A percentile compares a stretch with the other conserved stretches of the same genome.
phyloP scores from a whole-genome alignment of 2,797 vertebrate species.

The Darevskia mixta region DNA sequence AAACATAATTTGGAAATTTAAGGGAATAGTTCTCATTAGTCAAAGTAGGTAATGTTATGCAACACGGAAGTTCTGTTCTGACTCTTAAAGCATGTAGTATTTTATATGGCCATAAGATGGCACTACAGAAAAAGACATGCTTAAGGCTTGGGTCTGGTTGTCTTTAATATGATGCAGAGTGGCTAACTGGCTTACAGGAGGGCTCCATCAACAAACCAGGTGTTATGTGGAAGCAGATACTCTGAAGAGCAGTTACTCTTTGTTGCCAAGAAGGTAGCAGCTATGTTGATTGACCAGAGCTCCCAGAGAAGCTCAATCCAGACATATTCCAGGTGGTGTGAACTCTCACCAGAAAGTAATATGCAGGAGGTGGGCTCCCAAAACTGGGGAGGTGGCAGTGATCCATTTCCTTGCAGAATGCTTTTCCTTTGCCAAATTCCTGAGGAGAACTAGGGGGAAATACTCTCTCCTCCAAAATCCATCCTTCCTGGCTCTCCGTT shows the following conservation, averaged over 20 bases:
- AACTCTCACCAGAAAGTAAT: not conserved
- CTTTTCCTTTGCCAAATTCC: not conserved
- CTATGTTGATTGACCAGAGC: not conserved
- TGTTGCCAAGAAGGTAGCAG: too few relatives aligned
- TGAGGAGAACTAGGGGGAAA: not conserved
- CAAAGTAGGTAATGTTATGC: not conserved
- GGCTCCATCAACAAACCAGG: not conserved
- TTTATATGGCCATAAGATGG: not conserved
- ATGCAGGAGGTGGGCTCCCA: not conserved
- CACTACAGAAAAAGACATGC: conserved; percentile 1
- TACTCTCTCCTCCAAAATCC: not conserved
- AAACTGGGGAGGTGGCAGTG: not conserved
- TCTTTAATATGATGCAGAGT: not conserved
- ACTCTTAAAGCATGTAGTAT: not conserved
- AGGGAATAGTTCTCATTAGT: not conserved
- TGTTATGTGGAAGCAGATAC: not conserved
- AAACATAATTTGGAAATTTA: not conserved
- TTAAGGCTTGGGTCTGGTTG: not conserved
- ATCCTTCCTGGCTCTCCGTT: not conserved
- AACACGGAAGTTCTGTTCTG: not conserved
- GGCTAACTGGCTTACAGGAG: too few relatives aligned
- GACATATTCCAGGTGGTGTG: not conserved
- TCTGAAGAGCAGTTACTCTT: not conserved
- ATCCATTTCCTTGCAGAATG: not conserved
- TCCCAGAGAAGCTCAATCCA: not conserved